A percentile compares a stretch with the other conserved stretches of the same genome.
Evolutionary conservation across 2,888 invertebrate species (phyloP).

Genomic region (Leptinotarsa haldemani): DNA sequence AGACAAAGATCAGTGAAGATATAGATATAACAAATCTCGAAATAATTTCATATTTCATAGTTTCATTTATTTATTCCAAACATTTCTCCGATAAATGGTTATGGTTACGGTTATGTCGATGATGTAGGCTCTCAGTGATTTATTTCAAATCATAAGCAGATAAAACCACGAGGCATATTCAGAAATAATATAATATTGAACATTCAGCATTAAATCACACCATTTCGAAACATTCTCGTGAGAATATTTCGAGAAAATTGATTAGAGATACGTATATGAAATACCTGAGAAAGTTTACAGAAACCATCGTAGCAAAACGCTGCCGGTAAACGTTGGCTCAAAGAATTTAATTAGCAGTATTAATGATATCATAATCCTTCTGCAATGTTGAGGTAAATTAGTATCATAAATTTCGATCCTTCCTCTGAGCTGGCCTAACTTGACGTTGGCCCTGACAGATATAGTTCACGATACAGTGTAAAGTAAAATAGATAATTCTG

Average conservation of each 20-base stretch:
- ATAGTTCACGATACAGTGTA: not conserved
- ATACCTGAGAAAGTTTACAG: not conserved
- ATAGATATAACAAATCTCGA: no score
- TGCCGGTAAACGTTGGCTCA: not conserved
- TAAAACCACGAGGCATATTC: no score
- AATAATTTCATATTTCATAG: no score
- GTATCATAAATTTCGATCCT: conserved; percentile 33
- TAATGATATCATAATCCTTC: conserved; percentile 36
- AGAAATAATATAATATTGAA: no score
- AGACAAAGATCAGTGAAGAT: no score
- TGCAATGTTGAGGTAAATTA: conserved; percentile 36
- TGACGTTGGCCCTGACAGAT: not conserved
- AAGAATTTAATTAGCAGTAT: conserved; percentile 20
- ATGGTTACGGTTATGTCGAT: no score
- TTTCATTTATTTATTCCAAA: no score
- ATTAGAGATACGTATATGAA: not conserved
- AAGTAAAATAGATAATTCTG: not conserved
- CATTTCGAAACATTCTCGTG: not conserved
- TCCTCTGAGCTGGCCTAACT: not conserved
- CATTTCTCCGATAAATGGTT: no score
- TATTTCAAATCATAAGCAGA: no score
- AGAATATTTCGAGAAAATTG: not conserved
- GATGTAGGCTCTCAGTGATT: no score
- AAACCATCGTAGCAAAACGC: not conserved
- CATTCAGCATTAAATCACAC: no score